phyloP scores from a whole-genome alignment of 2,888 invertebrate species.

The Erebia ligea region DNA sequence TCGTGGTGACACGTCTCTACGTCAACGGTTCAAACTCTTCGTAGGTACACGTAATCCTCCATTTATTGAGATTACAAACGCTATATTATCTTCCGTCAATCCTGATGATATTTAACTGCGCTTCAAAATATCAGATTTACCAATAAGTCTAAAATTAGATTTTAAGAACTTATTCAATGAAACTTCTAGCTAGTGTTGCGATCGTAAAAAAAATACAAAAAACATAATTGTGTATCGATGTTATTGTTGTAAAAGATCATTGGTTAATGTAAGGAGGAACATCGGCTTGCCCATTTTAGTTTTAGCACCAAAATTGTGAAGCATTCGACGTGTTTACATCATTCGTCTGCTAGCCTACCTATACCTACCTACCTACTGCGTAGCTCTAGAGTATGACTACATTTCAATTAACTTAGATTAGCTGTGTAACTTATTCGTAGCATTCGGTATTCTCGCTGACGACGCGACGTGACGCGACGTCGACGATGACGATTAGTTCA shows the following conservation, averaged over 20 bases:
- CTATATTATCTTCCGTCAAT: background rate
- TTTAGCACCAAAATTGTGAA: slow-evolving; percentile 70
- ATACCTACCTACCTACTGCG: slow-evolving; percentile 51
- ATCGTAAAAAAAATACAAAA: slow-evolving; percentile 31
- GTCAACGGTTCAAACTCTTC: background rate
- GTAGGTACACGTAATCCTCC: background rate
- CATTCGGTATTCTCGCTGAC: slow-evolving; percentile 45
- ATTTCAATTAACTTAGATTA: slow-evolving; percentile 73
- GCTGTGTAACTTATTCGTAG: slow-evolving; percentile 64
- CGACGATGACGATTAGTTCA: background rate
- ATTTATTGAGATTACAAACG: background rate
- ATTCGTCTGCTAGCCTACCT: slow-evolving; percentile 63
- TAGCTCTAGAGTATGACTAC: slow-evolving; percentile 65
- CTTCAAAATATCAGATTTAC: slow-evolving; percentile 14
- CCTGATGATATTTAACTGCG: background rate
- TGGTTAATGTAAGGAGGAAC: slow-evolving; percentile 46
- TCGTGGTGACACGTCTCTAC: background rate
- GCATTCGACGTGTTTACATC: slow-evolving; percentile 57
- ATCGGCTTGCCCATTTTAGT: slow-evolving; percentile 52
- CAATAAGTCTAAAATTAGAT: slow-evolving; percentile 9
- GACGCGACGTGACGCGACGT: slow-evolving; percentile 15
- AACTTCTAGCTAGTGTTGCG: slow-evolving; percentile 36
- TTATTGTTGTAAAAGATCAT: slow-evolving; percentile 41
- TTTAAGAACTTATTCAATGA: slow-evolving; percentile 10
- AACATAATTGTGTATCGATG: slow-evolving; percentile 35